Conservation (phyloP, 2,888 invertebrate species). For the Galerucella pusilla region DNA sequence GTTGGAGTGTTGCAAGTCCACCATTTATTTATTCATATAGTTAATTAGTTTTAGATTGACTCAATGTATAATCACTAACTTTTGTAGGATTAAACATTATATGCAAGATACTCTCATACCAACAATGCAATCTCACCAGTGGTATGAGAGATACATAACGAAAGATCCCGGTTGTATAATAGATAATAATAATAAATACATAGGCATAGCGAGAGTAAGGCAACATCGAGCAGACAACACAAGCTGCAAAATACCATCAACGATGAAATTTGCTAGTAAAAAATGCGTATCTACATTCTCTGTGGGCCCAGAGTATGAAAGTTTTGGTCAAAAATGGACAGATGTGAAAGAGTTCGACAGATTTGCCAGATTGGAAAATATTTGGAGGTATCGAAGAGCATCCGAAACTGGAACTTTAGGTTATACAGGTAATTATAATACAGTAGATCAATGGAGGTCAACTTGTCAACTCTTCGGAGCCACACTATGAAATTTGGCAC, state of each 20-base stretch:
- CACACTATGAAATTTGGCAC: too few species aligned
- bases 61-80: slow-evolving; percentile 6
- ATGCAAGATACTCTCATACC: slow-evolving; percentile 47
- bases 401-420: slow-evolving; percentile 41
- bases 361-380: slow-evolving; percentile 42
- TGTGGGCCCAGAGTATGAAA: slow-evolving; percentile 31
- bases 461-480: too few species aligned
- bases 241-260: slow-evolving; percentile 39
- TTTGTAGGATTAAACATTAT: slow-evolving; percentile 50
- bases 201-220: slow-evolving; percentile 53
- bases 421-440: slow-evolving; percentile 42
- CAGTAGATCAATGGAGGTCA: too few species aligned
- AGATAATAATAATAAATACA: slow-evolving; percentile 53
- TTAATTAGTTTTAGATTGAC: background rate
- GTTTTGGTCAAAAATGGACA: slow-evolving; percentile 47
- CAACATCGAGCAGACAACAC: slow-evolving; percentile 46
- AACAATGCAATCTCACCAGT: slow-evolving; percentile 50
- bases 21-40: background rate
- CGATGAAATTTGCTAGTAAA: slow-evolving; percentile 45
- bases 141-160: slow-evolving; percentile 52
- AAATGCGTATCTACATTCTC: slow-evolving; percentile 48
- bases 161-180: slow-evolving; percentile 51
- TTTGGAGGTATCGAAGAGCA: slow-evolving; percentile 48
- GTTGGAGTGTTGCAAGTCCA: too few species aligned
- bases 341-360: slow-evolving; percentile 12